phyloP scores from a whole-genome alignment of 2,113 vertebrate species.

The Pelmatolapia mariae region DNA sequence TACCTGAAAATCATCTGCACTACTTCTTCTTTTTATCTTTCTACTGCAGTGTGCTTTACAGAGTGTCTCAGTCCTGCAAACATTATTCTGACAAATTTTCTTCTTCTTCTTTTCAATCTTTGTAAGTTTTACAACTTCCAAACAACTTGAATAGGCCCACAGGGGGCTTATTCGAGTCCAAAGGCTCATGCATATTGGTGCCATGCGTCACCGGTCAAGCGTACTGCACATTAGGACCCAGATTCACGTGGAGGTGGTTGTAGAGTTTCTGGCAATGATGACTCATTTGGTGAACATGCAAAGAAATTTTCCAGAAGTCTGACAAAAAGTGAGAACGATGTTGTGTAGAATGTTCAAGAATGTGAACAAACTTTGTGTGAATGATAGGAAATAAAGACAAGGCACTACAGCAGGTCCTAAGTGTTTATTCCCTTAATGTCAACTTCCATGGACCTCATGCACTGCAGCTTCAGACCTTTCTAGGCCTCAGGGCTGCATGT shows the following conservation, averaged over 20 bases:
- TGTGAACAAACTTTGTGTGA: not conserved
- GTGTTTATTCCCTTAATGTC: not conserved
- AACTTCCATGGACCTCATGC: not conserved
- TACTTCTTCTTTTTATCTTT: not conserved
- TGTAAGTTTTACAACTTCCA: not conserved
- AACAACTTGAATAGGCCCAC: not conserved
- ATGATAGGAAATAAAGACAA: not conserved
- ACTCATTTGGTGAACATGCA: not conserved
- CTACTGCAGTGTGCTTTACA: not conserved
- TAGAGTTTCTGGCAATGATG: not conserved
- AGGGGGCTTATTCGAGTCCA: not conserved
- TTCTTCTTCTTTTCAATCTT: not conserved
- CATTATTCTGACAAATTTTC: not conserved
- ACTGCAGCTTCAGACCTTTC: not conserved
- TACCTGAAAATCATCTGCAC: not conserved
- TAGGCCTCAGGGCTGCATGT: not conserved
- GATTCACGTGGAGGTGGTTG: not conserved
- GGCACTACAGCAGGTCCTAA: not conserved
- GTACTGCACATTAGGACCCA: not conserved
- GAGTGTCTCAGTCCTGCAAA: not conserved
- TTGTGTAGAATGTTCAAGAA: not conserved
- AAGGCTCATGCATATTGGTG: not conserved
- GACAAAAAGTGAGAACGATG: not conserved
- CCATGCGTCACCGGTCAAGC: not conserved
- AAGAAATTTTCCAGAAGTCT: not conserved